Evolutionary conservation across 2,888 invertebrate genomes (phyloP).

Genomic region (Cynaeus angustus): DNA sequence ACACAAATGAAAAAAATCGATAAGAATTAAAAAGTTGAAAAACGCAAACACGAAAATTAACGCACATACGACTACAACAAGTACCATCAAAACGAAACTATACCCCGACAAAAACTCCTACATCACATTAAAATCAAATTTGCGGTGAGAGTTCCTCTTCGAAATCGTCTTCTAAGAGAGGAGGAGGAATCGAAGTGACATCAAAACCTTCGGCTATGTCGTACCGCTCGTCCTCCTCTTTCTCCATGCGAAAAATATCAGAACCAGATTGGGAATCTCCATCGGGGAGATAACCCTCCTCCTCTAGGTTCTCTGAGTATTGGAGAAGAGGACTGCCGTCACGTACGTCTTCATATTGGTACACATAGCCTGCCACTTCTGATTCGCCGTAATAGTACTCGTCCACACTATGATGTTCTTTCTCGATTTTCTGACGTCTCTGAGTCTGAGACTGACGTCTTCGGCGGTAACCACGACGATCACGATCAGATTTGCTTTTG

Average conservation of each 20-base stretch:
- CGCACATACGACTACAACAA: constrained; percentile 52
- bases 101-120: constrained; percentile 52
- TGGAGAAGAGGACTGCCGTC: constrained; percentile 60
- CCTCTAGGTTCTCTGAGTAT: constrained; percentile 64
- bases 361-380: constrained; percentile 67
- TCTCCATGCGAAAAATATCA: constrained; percentile 71
- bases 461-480: constrained; percentile 80
- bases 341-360: constrained; percentile 64
- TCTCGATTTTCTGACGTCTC: constrained; percentile 75
- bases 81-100: constrained; percentile 55
- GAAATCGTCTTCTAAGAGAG: constrained; percentile 83
- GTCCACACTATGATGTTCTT: constrained; percentile 68
- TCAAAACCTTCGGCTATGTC: constrained; percentile 85
- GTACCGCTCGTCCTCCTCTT: constrained; percentile 75
- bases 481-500: constrained; percentile 72
- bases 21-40: constrained; percentile 57
- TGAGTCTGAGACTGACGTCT: constrained; percentile 77
- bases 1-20: constrained; percentile 57
- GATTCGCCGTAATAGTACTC: constrained; percentile 65
- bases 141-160: constrained; percentile 72
- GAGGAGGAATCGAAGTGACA: constrained; percentile 85
- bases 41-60: constrained; percentile 52
- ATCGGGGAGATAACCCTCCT: constrained; percentile 80
- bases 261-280: constrained; percentile 74
- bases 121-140: constrained; percentile 69